Base-by-base conservation (phyloP, 2,888 invertebrate genomes). In the Epiperipatus broadwayi region DNA sequence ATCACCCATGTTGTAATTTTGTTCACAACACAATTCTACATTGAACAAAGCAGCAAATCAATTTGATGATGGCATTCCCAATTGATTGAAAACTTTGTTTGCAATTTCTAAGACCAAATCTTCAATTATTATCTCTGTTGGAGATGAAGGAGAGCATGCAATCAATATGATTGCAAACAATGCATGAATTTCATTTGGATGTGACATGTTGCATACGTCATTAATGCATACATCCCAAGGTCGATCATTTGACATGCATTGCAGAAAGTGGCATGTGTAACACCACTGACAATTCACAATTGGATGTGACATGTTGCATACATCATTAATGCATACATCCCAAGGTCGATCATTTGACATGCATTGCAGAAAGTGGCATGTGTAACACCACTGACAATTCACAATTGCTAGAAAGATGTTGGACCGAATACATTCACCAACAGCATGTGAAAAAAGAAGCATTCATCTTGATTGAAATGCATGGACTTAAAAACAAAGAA, bases 171-270 rank as follows among this genome's bases (percentile, higher is more conserved):
- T 41, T 27, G 44, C 43, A 41, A 48, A 49, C 25, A 51, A 28
- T 25, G 29, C 22, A 18, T 44, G 22, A 15, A 44, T 33, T 31
- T 43, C 21, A 7, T 27, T 34, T 16, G 43, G 41, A 31, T 37
- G 33, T 28, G 30, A 5, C 18, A 46, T 41, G 19, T 47, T 22
- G 19, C 39, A 40, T n/a, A 53, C 53, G 39, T 58, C 53, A 3
- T 46, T 41, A 15, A 56, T 25, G 14, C 48, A 37, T 14, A 21
- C 5, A 42, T 46, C 40, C 55, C 50, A 57, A 38, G 56, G 50
- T 19, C 35, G 20, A 41, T 58, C 55, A 43, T 50, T 39, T 37
- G 49, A 43, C 5, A 50, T 37, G 18, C 48, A 27, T 21, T 40
- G 39, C 12, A 39, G 30, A 20, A 35, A n/a, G n/a, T n/a, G n/a